Conservation (phyloP, 2,888 invertebrate genomes). For the Drosophila villosipedis region DNA sequence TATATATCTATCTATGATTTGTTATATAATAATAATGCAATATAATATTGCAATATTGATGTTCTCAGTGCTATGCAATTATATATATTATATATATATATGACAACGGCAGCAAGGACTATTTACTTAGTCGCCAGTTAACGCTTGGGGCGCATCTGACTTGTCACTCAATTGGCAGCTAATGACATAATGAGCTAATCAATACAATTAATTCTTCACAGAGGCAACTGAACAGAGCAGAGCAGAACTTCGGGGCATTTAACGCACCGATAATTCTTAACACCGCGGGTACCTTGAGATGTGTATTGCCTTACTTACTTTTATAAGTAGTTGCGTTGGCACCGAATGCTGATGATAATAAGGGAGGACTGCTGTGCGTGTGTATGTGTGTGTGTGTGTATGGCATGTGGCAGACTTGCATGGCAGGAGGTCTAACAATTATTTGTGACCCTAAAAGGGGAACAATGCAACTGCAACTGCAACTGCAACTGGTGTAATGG, state of each 20-base stretch:
- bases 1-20: background rate
- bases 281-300: background rate
- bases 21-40: background rate
- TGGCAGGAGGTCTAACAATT: slow-evolving; percentile 61
- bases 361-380: background rate
- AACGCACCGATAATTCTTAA: background rate
- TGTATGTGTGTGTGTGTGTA: slow-evolving; percentile 3
- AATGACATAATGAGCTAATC: slow-evolving; percentile 75
- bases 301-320: slow-evolving; percentile 6
- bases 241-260: background rate
- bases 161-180: slow-evolving; percentile 45
- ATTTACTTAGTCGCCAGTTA: slow-evolving; percentile 16
- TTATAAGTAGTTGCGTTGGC: slow-evolving; percentile 11
- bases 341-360: background rate
- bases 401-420: slow-evolving; percentile 19
- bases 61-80: background rate
- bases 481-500: slow-evolving; percentile 36
- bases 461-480: slow-evolving; percentile 50
- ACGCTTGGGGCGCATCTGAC: slow-evolving; percentile 45
- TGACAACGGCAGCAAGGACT: background rate
- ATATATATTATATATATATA: background rate
- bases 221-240: background rate
- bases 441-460: slow-evolving; percentile 62
- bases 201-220: slow-evolving; percentile 70
- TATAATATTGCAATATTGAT: background rate